These are phyloP conservation scores for Alectura lathami DNA, from an alignment of 2,113 vertebrate species.

Conservation along the genomic window DNA sequence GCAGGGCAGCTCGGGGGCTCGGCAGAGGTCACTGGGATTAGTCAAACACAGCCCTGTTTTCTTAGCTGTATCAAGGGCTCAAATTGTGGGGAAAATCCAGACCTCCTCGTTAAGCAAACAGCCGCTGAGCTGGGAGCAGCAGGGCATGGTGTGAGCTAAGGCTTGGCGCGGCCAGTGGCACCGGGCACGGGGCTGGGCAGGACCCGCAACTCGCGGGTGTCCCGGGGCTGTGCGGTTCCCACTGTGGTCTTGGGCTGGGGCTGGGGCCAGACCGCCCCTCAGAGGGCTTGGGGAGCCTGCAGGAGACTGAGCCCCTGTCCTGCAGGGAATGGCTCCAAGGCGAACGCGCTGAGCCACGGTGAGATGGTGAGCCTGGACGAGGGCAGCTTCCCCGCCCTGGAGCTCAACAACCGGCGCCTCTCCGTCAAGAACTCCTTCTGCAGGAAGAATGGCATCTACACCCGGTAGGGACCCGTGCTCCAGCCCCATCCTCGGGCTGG, in stretches of 20 bases:
- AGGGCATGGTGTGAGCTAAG: neutral
- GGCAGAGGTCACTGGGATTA: conserved; percentile 36
- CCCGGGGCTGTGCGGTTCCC: neutral
- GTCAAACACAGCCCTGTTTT: conserved; percentile 57
- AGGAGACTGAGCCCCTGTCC: neutral
- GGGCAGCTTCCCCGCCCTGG: conserved; percentile 92
- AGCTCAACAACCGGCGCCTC: conserved; percentile 94
- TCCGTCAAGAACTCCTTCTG: conserved; percentile 98
- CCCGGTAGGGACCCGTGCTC: conserved; percentile 76
- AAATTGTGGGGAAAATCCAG: conserved; percentile 64
- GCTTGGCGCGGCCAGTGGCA: fast-evolving
- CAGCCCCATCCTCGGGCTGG: neutral
- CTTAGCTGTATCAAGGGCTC: conserved; percentile 46
- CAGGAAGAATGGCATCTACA: conserved; percentile 95
- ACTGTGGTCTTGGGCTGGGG: neutral
- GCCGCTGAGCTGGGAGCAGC: neutral
- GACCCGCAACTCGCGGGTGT: neutral
- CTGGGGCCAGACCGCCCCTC: neutral
- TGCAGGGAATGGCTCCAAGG: conserved; percentile 88
- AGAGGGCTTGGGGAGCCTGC: neutral
- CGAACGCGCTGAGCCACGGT: conserved; percentile 86
- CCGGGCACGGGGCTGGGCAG: neutral
- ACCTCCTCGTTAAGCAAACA: conserved; percentile 24
- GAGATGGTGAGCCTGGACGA: conserved; percentile 98
- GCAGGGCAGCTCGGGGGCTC: neutral